These are phyloP conservation scores for Drosophila aff. DNA, from an alignment of 1,140 invertebrate genomes.

Conservation along the genomic window DNA sequence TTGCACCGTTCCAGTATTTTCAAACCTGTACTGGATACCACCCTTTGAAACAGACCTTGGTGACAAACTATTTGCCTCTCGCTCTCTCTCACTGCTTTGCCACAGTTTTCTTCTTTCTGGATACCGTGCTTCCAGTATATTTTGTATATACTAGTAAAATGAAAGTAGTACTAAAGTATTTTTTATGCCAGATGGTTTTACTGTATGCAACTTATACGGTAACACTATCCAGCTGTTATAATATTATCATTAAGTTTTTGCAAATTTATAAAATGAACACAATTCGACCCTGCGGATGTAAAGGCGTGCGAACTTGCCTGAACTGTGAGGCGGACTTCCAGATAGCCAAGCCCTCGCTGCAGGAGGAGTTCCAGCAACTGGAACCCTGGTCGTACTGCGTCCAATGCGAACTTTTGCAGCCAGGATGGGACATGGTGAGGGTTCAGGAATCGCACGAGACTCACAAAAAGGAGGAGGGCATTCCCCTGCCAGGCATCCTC, in stretches of 20 bases:
- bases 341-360: conserved; percentile 86
- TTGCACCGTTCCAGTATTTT: too few relatives aligned
- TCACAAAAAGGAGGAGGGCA: conserved; percentile 87
- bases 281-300: conserved; percentile 93
- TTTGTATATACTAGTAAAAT: too few relatives aligned
- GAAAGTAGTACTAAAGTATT: too few relatives aligned
- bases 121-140: too few relatives aligned
- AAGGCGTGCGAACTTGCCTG: conserved; percentile 95
- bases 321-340: conserved; percentile 92
- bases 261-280: conserved; percentile 87
- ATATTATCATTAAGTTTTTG: background rate
- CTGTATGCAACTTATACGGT: background rate
- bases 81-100: too few relatives aligned
- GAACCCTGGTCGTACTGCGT: conserved; percentile 91
- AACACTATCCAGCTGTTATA: background rate
- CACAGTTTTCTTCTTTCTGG: too few relatives aligned
- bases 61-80: too few relatives aligned
- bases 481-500: conserved; percentile 90
- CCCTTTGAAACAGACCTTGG: too few relatives aligned
- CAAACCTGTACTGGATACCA: too few relatives aligned
- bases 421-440: conserved; percentile 88
- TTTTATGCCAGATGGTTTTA: too few relatives aligned
- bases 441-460: conserved; percentile 88
- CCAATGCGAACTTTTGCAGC: conserved; percentile 90
- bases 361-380: conserved; percentile 85